Base-by-base conservation (phyloP, 2,888 invertebrate genomes). In the Boloria euphrosyne region DNA sequence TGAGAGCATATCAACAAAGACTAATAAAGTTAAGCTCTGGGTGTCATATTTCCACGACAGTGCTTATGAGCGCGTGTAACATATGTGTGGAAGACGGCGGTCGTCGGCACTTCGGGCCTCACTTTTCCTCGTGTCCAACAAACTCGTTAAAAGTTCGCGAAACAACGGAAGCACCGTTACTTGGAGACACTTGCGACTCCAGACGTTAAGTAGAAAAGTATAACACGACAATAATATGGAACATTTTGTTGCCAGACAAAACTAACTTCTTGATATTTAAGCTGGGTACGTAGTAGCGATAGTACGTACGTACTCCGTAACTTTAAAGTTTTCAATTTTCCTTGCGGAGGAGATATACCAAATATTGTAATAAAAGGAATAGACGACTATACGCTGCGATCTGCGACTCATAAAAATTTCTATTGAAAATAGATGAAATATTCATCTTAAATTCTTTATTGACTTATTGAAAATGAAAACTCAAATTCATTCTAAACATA, bases 61-160 rank as follows among this genome's bases (percentile, higher is more conserved):
- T 75, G 75, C 76, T 75, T 75, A 75, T 73, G 71, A 73, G 71
- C 74, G 75, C 75, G 72, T 71, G 78, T 75, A 78, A 78, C 79
- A 81, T 72, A 83, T 86, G 86, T 84, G 83, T 78, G 73, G 78
- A 74, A 77, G 80, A 75, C 78, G 78, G 71, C 78, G 78, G 76
- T 78, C 78, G 80, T 75, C 79, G 78, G 70, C 82, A 77, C 79
- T 76, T 76, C 70, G 75, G 77, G 76, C 75, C 75, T 73, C 79
- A 76, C 78, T 80, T 77, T 38, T 31, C 78, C 78, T 78, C 82
- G 79, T 86, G 90, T 89, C 91, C 90, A 82, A 88, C 90, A 90
- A 91, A 91, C 91, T 91, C 91, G 91, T 91, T 91, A 91, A 91
- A 91, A 91, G 85, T 91, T 90, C 80, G 84, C 74, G 84, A 87